Percentiles rank a stretch among this genome's conserved stretches.
Conservation (phyloP, 2,797 vertebrate species). For the Limnodromus scolopaceus region DNA sequence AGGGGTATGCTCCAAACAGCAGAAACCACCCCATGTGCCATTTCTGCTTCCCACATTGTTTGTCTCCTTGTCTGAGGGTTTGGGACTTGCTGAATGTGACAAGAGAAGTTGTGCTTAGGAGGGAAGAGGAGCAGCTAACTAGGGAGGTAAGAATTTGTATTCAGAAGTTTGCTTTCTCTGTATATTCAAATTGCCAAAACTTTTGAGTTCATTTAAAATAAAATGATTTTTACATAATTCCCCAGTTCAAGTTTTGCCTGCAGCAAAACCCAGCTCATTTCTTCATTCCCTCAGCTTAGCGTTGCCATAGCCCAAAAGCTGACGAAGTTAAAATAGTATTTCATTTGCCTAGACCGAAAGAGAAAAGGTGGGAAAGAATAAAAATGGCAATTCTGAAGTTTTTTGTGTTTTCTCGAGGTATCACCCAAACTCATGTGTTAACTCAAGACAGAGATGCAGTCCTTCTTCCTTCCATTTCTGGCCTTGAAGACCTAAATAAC, state of each 20-base stretch:
- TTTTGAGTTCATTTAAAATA: not conserved
- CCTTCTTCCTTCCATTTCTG: not conserved
- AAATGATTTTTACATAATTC: not conserved
- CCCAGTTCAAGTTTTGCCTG: not conserved
- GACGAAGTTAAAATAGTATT: not conserved
- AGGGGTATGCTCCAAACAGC: fast-evolving
- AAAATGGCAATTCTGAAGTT: not conserved
- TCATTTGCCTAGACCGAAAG: not conserved
- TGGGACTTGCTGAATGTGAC: fast-evolving
- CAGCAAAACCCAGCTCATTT: not conserved
- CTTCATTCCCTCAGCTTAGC: not conserved
- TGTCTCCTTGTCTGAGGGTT: not conserved
- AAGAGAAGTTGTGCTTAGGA: not conserved
- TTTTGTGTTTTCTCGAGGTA: not conserved
- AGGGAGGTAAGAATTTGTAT: not conserved
- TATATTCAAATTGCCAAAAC: not conserved
- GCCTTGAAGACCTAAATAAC: not conserved
- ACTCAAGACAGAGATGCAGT: not conserved
- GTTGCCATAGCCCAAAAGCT: not conserved
- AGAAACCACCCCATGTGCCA: not conserved
- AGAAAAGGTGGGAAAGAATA: not conserved
- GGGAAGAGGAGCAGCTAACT: not conserved
- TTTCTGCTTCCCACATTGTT: fast-evolving
- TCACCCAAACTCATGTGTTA: not conserved
- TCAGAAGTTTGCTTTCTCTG: not conserved